A percentile compares a stretch with the other conserved stretches of the same genome.
Evolutionary conservation across 64 coral and sea anemone genomes (phyloP).

Genomic region (Trachythela sp.): DNA sequence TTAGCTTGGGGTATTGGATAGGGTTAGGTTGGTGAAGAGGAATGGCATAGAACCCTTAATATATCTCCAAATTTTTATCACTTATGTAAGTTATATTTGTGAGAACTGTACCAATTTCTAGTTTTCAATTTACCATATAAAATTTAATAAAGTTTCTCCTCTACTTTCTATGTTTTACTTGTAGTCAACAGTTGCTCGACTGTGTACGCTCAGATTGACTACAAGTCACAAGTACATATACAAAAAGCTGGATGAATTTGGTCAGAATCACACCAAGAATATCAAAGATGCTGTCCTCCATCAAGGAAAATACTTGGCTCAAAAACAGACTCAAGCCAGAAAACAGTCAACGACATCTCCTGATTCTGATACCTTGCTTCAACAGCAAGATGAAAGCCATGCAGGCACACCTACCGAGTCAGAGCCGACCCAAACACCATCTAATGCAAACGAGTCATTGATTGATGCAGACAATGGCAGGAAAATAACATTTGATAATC

Average conservation of each 20-base stretch:
- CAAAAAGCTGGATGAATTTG: constrained; percentile 1
- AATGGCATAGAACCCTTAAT: too few relatives aligned
- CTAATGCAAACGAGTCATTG: too few relatives aligned
- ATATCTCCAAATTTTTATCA: too few relatives aligned
- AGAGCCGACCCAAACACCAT: too few relatives aligned
- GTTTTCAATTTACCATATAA: too few relatives aligned
- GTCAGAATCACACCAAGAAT: not conserved
- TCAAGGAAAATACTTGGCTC: not conserved
- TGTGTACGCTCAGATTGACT: not conserved
- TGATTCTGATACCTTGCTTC: not conserved
- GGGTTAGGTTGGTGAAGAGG: too few relatives aligned
- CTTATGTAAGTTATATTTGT: too few relatives aligned
- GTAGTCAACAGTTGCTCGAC: not conserved
- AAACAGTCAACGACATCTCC: not conserved
- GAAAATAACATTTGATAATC: not conserved
- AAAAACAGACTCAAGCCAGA: too few relatives aligned
- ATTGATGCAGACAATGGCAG: not conserved
- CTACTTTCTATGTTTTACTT: too few relatives aligned
- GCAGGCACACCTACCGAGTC: not conserved
- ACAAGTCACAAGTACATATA: not conserved
- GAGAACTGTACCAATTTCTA: too few relatives aligned
- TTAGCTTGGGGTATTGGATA: too few relatives aligned
- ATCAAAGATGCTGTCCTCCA: not conserved
- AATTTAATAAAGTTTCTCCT: too few relatives aligned
- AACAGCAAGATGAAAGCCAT: not conserved